Percentiles rank a stretch among this genome's conserved stretches.
These are phyloP conservation scores for Sebastes wilsoni DNA, from an alignment of 2,797 vertebrate species.

Conservation along the genomic window DNA sequence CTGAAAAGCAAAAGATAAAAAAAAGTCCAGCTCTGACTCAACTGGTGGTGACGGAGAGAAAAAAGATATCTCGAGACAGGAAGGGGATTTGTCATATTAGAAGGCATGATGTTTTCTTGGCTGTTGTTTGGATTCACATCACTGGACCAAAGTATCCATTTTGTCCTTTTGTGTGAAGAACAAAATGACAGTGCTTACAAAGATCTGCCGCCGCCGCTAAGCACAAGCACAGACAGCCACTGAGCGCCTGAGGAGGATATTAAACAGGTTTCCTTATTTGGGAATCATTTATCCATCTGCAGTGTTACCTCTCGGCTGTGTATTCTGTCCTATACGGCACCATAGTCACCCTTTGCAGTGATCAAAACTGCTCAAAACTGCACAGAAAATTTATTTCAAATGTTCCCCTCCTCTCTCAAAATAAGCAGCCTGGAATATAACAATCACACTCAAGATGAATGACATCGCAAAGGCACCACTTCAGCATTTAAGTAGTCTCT, in stretches of 20 bases:
- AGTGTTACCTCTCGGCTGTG: conserved; percentile 33
- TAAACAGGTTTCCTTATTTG: conserved; percentile 59
- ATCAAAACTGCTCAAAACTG: conserved; percentile 37
- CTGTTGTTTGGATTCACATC: conserved; percentile 44
- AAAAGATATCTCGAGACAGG: neutral
- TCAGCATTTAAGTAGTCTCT: conserved; percentile 55
- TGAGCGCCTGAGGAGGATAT: conserved; percentile 60
- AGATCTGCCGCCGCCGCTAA: conserved; percentile 39
- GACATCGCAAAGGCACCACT: conserved; percentile 49
- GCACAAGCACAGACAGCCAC: conserved; percentile 40
- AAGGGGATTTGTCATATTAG: conserved; percentile 35
- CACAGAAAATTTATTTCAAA: conserved; percentile 33
- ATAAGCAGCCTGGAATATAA: conserved; percentile 20
- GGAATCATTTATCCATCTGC: conserved; percentile 66
- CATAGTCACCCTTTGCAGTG: conserved; percentile 19
- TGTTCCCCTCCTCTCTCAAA: conserved; percentile 10
- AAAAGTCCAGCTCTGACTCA: conserved; percentile 23
- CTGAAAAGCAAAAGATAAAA: neutral
- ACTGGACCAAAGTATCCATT: conserved; percentile 47
- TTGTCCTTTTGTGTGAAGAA: conserved; percentile 50
- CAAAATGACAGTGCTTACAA: conserved; percentile 48
- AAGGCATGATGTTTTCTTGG: conserved; percentile 27
- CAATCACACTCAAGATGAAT: conserved; percentile 44
- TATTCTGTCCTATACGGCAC: conserved; percentile 22
- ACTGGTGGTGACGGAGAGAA: neutral